Evolutionary conservation across 2,113 vertebrate genomes (phyloP), one percentile per base, ranked within the genome.

Genomic region (Rhinichthys klamathensis): DNA sequence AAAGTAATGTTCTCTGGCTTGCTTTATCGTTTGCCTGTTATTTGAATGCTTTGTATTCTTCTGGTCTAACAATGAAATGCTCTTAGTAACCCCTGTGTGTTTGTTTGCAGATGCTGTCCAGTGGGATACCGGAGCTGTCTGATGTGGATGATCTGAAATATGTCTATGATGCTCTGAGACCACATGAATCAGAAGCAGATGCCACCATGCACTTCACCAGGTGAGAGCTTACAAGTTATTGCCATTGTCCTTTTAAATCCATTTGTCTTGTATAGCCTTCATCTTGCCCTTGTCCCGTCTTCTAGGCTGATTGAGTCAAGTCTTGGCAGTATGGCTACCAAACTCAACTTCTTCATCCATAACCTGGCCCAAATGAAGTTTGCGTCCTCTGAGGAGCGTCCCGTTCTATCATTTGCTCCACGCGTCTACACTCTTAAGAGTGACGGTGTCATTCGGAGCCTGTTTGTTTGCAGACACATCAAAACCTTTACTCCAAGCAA

Each of bases 331-430:
- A 97, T 99, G n/a, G 97, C 98, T 91, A 99, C 98, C 84, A 99
- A 99, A 90, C 96, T 99, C 69, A 99, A 99, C 93, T 99, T 99
- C 94, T 99, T 99, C 95, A 97, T 99, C 92, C 98, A 99, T 92
- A 99, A 99, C 88, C 93, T 99, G 95, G 97, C 98, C 0, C 98
- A 99, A 95, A 98, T 99, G 97, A 99, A 99, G 93, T 98, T 99
- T 84, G 89, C 95, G 0, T 96, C 96, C 4, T 95, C 95, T 0
- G 98, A 99, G 0, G 95, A 97, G 9, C 94, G 94, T 0, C 95
- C 97, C 0, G 87, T 93, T 3, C 94, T 99, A 27, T 97, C 97
- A 13, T 99, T 99, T 2, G 96, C 97, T 1, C 96, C 97, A 0
- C 94, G 96, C 21, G 93, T 96, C 0, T 92, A 97, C 90, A 97